A percentile compares a stretch with the other conserved stretches of the same genome.
Evolutionary conservation across 2,113 vertebrate genomes (phyloP).

Genomic region (Oxyura jamaicensis): DNA sequence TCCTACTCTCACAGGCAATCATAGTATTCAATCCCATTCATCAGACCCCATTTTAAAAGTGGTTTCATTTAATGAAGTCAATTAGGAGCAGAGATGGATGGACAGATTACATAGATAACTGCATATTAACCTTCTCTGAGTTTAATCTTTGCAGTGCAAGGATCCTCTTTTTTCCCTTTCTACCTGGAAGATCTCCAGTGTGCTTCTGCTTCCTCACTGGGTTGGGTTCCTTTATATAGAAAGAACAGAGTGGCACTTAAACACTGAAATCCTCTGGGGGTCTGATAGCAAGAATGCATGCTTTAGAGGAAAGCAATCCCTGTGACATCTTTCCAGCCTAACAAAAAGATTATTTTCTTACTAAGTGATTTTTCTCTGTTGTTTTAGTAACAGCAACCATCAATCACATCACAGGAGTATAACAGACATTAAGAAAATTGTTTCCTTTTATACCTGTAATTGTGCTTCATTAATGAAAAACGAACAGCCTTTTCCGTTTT

Average conservation of each 20-base stretch:
- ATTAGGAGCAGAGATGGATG: background rate
- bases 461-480: conserved; percentile 10
- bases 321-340: background rate
- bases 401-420: background rate
- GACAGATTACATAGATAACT: background rate
- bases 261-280: background rate
- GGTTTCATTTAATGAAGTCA: background rate
- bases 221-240: background rate
- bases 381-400: conserved; percentile 23
- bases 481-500: background rate
- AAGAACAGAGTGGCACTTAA: background rate
- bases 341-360: conserved; percentile 12
- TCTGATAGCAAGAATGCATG: background rate
- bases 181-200: background rate
- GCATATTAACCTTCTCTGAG: background rate
- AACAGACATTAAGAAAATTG: background rate
- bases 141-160: background rate
- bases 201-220: background rate
- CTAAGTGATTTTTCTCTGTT: conserved; percentile 18
- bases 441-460: conserved; percentile 26
- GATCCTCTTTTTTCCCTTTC: background rate
- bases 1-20: background rate
- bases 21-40: background rate
- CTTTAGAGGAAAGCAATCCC: background rate
- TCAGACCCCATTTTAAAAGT: conserved; percentile 4